Conservation (phyloP, 2,113 vertebrate genomes). For the Oxyura jamaicensis region DNA sequence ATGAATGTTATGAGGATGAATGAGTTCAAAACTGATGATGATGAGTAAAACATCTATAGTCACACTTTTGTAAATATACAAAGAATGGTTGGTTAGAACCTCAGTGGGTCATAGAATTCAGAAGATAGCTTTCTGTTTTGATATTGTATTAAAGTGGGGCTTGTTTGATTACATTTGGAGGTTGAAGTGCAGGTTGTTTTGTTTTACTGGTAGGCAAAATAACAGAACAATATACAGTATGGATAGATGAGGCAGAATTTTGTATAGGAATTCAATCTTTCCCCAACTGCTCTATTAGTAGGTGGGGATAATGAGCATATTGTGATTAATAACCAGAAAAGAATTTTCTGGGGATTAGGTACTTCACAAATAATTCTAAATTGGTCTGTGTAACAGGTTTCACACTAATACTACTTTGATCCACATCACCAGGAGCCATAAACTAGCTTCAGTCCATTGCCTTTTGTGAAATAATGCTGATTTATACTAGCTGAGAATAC, state of each 20-base stretch:
- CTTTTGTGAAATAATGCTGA: conserved; percentile 14
- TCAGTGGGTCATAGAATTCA: not conserved
- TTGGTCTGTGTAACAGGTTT: not conserved
- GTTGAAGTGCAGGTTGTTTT: too few species aligned
- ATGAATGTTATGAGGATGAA: not conserved
- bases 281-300: not conserved
- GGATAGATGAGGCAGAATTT: not conserved
- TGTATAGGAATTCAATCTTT: not conserved
- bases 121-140: not conserved
- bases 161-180: not conserved
- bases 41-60: not conserved
- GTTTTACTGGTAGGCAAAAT: not conserved
- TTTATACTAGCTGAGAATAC: not conserved
- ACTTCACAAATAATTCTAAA: conserved; percentile 28
- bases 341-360: not conserved
- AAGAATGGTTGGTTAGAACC: not conserved
- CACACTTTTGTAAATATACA: not conserved
- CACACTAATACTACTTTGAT: not conserved
- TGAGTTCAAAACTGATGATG: not conserved
- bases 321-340: conserved; percentile 31
- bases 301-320: not conserved
- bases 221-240: not conserved
- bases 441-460: conserved; percentile 8
- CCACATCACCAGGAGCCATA: not conserved
- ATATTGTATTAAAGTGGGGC: not conserved